Evolutionary conservation across 2,797 vertebrate genomes (phyloP), one percentile per base, ranked within the genome.

Genomic region (Meda fulgida): DNA sequence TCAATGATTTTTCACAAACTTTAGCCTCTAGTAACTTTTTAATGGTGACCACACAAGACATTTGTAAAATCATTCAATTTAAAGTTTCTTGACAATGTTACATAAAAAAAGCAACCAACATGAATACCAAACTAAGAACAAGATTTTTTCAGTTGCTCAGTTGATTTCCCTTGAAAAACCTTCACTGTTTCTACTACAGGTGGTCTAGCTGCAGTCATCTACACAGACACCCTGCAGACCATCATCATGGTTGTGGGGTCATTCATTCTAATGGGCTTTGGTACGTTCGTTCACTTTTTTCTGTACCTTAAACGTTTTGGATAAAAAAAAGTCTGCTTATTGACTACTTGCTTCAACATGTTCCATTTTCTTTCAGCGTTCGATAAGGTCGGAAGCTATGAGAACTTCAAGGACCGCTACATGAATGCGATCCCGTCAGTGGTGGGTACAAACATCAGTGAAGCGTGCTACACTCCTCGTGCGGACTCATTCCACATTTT

Each of bases 141-240:
- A 1, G 43, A 43, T 43, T 43, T 48, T 48, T 48, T 48, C 46
- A 48, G 46, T 48, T 48, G 46, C 46, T 40, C 9, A 40, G 40
- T 40, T 43, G 40, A 43, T 43, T 43, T 43, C 10, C 11, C 11
- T 46, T 46, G 43, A 48, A 48, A 48, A 18, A 5, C 46, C 16
- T 48, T 48, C 16, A 3, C 19, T 53, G 43, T 48, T 79, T 73
- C 21, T 23, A 48, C 31, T 77, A 34, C 90, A 99, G 98, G 98
- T 89, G 98, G 98, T 60, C 89, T 99, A 86, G 97, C 98, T 55
- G 97, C 98, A 1, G 98, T 99, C 85, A 99, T 99, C 91, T 99
- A 99, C 94, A 99, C 98, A 8, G 98, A 99, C 89, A 97, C 98
- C 0, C 88, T 99, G 48, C 98, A 99, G 90, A 97, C 97, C 0